These are phyloP conservation scores for Psittacula derbiana DNA, from an alignment of 2,797 vertebrate species.

Conservation along the genomic window DNA sequence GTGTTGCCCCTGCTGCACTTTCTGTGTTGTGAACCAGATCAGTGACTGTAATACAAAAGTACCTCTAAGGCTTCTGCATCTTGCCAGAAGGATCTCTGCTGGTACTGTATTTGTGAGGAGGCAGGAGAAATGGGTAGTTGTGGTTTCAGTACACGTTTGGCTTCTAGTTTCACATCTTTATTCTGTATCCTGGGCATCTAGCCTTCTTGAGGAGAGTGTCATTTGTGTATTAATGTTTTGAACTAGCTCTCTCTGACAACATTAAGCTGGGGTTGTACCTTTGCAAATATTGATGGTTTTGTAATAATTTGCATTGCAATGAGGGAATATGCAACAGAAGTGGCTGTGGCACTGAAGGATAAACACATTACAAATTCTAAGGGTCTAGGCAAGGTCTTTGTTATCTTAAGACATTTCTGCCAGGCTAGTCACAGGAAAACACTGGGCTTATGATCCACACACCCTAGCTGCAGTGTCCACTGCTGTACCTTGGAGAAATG, in stretches of 20 bases:
- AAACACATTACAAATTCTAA: not conserved
- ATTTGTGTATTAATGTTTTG: not conserved
- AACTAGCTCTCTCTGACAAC: not conserved
- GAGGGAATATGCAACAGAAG: not conserved
- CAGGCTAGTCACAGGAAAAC: not conserved
- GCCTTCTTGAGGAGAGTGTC: not conserved
- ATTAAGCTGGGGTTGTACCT: not conserved
- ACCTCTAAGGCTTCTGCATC: not conserved
- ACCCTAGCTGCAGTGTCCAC: not conserved
- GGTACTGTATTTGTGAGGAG: not conserved
- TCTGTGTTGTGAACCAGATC: not conserved
- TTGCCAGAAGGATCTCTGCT: not conserved
- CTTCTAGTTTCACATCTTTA: not conserved
- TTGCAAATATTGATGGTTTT: not conserved
- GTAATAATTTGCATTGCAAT: not conserved
- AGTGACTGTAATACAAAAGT: not conserved
- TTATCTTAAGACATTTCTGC: not conserved
- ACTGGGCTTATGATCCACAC: not conserved
- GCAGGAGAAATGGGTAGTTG: not conserved
- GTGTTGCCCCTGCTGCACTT: not conserved
- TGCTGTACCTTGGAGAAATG: not conserved
- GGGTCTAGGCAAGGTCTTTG: not conserved
- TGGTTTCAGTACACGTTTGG: not conserved
- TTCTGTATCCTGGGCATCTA: not conserved
- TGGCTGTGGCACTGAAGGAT: not conserved